These are phyloP conservation scores for Alosa alosa DNA, from an alignment of 2,113 vertebrate genomes.

Conservation along the genomic window DNA sequence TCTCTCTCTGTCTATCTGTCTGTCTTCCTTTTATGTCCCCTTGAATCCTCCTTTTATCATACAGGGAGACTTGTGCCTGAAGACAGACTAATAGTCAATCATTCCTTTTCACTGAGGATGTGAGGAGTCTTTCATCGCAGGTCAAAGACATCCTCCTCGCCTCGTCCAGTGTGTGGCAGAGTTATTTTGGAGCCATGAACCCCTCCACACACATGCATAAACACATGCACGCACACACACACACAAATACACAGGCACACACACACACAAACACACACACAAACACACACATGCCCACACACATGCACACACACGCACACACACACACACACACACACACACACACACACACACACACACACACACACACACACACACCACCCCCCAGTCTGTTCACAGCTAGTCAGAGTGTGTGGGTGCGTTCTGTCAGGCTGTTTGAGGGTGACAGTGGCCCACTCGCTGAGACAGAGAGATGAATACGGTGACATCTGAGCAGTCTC, in stretches of 20 bases:
- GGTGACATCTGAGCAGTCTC: constrained; percentile 53
- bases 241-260: not conserved
- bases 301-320: not conserved
- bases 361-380: not conserved
- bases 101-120: constrained; percentile 39
- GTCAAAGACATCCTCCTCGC: constrained; percentile 51
- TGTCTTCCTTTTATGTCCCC: not conserved
- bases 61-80: constrained; percentile 35
- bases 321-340: not conserved
- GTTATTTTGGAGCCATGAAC: not conserved
- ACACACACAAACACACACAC: not conserved
- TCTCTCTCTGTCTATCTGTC: not conserved
- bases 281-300: not conserved
- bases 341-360: not conserved
- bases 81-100: constrained; percentile 30
- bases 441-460: constrained; percentile 26
- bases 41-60: not conserved
- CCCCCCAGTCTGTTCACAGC: constrained; percentile 44
- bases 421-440: constrained; percentile 53
- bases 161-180: not conserved
- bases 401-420: constrained; percentile 50
- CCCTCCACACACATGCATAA: not conserved
- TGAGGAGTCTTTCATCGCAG: constrained; percentile 40
- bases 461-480: constrained; percentile 32
- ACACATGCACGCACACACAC: not conserved